phyloP scores from a whole-genome alignment of 1,140 invertebrate genomes.

The Bombus vancouverensis region DNA sequence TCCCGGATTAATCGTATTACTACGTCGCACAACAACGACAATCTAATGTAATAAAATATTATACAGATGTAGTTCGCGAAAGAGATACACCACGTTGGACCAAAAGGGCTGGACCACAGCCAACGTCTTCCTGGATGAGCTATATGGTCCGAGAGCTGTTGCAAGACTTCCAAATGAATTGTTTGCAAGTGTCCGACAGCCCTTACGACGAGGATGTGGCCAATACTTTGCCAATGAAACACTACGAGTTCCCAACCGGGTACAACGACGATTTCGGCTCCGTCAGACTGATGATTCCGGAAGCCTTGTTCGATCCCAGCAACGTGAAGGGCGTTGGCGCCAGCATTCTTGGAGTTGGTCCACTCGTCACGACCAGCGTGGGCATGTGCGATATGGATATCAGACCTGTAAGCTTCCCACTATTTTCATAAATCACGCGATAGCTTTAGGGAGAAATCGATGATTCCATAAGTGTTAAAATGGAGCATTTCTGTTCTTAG shows the following conservation, averaged over 20 bases:
- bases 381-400: slow-evolving; percentile 98
- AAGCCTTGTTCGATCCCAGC: slow-evolving; percentile 94
- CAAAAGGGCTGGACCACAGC: slow-evolving; percentile 90
- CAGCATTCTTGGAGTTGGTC: slow-evolving; percentile 88
- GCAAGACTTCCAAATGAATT: slow-evolving; percentile 92
- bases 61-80: slow-evolving; percentile 90
- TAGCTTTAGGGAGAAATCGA: neutral
- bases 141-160: slow-evolving; percentile 93
- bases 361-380: slow-evolving; percentile 92
- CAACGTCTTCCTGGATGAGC: slow-evolving; percentile 93
- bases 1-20: neutral
- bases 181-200: slow-evolving; percentile 92
- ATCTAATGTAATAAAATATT: neutral
- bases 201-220: slow-evolving; percentile 92
- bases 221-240: slow-evolving; percentile 91
- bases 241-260: slow-evolving; percentile 97
- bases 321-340: slow-evolving; percentile 81
- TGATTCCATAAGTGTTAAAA: neutral
- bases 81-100: slow-evolving; percentile 92
- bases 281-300: slow-evolving; percentile 94
- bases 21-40: fast-evolving
- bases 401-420: slow-evolving; percentile 86
- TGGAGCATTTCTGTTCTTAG: slow-evolving; percentile 40
- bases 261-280: slow-evolving; percentile 96
- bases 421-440: neutral